Evolutionary conservation across 2,888 invertebrate genomes (phyloP).

Genomic region (Pristionchus japonicus): DNA sequence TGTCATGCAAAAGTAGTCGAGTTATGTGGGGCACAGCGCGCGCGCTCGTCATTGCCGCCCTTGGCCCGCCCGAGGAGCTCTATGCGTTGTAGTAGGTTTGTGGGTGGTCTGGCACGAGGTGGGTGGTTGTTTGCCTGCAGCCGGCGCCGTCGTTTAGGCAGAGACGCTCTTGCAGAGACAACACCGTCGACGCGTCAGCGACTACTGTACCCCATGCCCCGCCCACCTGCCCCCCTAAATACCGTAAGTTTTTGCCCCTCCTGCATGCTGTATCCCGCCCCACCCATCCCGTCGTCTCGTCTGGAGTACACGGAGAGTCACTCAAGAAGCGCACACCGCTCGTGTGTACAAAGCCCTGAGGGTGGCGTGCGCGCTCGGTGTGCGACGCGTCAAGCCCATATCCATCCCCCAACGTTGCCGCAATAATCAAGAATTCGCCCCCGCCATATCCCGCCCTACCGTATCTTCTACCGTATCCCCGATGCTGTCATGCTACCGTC

Average conservation of each 20-base stretch:
- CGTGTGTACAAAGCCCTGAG: background rate
- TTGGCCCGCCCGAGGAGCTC: background rate
- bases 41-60: background rate
- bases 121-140: background rate
- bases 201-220: background rate
- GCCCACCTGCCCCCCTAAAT: background rate
- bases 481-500: background rate
- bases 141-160: background rate
- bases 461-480: background rate
- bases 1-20: background rate
- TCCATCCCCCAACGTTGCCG: background rate
- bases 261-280: too few species aligned
- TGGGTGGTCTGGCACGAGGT: background rate
- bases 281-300: background rate
- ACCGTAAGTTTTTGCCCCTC: background rate
- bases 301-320: background rate
- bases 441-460: background rate
- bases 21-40: background rate
- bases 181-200: background rate
- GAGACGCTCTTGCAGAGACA: background rate
- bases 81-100: slow-evolving; percentile 10
- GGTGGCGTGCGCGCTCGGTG: background rate
- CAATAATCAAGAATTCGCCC: background rate
- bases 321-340: background rate
- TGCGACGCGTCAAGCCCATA: background rate